These are phyloP conservation scores for Pseudorectes ferrugineus DNA, from an alignment of 2,113 vertebrate genomes.

Conservation along the genomic window DNA sequence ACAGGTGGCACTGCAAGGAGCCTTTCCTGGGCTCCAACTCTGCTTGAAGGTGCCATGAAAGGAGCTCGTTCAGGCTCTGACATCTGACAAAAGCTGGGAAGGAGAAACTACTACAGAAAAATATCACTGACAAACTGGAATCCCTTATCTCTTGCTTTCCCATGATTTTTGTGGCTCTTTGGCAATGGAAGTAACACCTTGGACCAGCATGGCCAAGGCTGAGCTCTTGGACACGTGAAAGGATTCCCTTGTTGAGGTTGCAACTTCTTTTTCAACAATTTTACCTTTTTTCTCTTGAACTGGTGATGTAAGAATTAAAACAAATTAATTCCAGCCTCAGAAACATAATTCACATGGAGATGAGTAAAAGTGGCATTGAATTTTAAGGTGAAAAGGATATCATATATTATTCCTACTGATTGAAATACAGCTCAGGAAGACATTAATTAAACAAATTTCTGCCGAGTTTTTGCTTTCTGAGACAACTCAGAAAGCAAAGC, in stretches of 20 bases:
- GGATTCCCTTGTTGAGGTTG: neutral
- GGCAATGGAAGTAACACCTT: neutral
- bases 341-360: rapidly evolving
- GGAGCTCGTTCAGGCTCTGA: rapidly evolving
- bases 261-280: neutral
- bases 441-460: neutral
- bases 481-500: neutral
- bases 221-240: rapidly evolving
- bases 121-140: rapidly evolving
- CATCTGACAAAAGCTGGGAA: rapidly evolving
- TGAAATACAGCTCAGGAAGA: neutral
- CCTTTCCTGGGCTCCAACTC: rapidly evolving
- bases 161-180: rapidly evolving
- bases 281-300: neutral
- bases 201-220: rapidly evolving
- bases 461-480: neutral
- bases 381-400: neutral
- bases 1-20: neutral
- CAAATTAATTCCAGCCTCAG: neutral
- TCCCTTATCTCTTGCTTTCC: no score
- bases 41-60: neutral
- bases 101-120: neutral
- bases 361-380: neutral
- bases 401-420: neutral
- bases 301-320: neutral